Evolutionary conservation across 23 tunicate species (phyloP), one percentile per base, ranked within the genome.

Genomic region (Phallusia fumigata): DNA sequence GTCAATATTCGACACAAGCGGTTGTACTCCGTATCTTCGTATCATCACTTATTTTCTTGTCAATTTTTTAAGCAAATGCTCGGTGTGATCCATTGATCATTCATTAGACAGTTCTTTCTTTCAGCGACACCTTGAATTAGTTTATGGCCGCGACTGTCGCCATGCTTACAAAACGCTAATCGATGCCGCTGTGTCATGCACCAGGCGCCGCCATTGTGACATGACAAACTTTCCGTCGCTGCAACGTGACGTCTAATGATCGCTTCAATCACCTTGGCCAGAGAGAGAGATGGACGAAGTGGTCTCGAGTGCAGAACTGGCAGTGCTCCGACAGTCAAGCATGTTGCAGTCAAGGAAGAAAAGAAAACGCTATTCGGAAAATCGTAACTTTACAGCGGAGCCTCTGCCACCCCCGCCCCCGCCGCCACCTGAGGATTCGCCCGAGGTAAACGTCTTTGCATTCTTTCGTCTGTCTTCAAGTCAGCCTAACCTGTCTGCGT

Each of bases 391-490:
- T 58, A 58, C 69, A 24, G 30, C 77, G 53, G 81, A 34, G 6
- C 86, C 86, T 26, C 30, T 83, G 10, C 86, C 86, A 15, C 86
- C 86, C 0, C 86, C 86, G 16, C 86, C 86, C 2, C 86, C 86
- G 22, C 79, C 86, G 21, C 86, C 86, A 22, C 86, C 77, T 19
- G 52, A 81, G 1, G 77, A 74, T 33, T 74, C 45, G 2, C 77
- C 77, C 6, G 40, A 74, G 35, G 40, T 18, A 2, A 30, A 30
- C 13, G 2, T 58, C 3, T 58, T 58, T 16, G 69, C 69, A 22
- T 58, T 58, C 28, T 58, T 58, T 24, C 69, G 69, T 58, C 28
- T 58, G 69, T 58, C 69, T 58, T 58, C 69, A 58, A 58, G 69
- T 58, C 69, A 58, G 28, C 69, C 69, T 24, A 58, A 58, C 69